Evolutionary conservation across 2,888 invertebrate species (phyloP), one percentile per base, ranked within the genome.

Genomic region (Sinhomidia bicolor): DNA sequence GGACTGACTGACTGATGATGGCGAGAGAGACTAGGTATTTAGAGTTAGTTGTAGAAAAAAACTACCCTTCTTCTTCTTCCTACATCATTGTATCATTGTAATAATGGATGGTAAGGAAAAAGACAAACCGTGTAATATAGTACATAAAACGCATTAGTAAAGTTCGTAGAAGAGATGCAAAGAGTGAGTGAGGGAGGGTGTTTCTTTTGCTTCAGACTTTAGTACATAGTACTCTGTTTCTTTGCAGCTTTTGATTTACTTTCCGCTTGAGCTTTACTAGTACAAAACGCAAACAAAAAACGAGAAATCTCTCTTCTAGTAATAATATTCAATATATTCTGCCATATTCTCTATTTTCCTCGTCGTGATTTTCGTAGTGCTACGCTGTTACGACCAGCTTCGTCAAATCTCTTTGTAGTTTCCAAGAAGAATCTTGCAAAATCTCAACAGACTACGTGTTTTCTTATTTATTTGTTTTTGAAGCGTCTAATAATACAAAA

Each of bases 11-110:
- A 57, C 20, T 23, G 57, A 26, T 0, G 3, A 7, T 57, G 5
- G n/a, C n/a, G n/a, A n/a, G n/a, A n/a, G n/a, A 29, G 26, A 47
- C 47, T 12, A 47, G n/a, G n/a, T n/a, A n/a, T n/a, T 14, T n/a
- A 14, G 47, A 47, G n/a, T 10, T 0, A 10, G 26, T 62, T 62
- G 29, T 62, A 14, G 14, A 62, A 57, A 62, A 57, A 57, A 57
- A 62, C 62, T 26, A 62, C 62, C 62, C 62, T 62, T 29, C 29
- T n/a, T n/a, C n/a, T n/a, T n/a, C n/a, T n/a, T n/a, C n/a, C n/a
- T n/a, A n/a, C 29, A 5, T 29, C 29, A 57, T 9, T 6, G 7
- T 23, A 57, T 57, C 57, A 57, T n/a, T n/a, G 20, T 7, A 57
- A 57, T 57, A 20, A 57, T 57, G 23, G 57, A 57, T 57, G 17